A percentile compares a stretch with the other conserved stretches of the same genome.
phyloP scores from a whole-genome alignment of 2,797 vertebrate species.

The Coracias cyanogaster region DNA sequence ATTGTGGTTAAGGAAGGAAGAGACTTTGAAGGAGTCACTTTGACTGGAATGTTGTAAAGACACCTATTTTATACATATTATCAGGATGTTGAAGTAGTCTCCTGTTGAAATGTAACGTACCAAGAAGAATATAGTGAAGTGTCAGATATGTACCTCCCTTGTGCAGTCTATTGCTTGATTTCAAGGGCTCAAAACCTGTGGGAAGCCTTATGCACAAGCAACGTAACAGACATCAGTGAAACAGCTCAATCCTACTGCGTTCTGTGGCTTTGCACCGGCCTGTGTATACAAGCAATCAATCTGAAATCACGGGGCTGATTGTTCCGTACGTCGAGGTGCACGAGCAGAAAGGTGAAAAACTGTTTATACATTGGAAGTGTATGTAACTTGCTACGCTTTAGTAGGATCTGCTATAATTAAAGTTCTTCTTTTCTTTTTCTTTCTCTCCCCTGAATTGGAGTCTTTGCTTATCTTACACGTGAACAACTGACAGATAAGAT shows the following conservation, averaged over 20 bases:
- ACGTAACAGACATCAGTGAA: not conserved
- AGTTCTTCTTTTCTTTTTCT: not conserved
- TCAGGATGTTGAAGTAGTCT: not conserved
- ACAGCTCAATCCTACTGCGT: accelerated
- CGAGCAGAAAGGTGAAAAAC: not conserved
- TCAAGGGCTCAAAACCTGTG: not conserved
- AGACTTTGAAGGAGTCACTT: not conserved
- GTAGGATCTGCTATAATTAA: not conserved
- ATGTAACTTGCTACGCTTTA: not conserved
- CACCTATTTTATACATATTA: not conserved
- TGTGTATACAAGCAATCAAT: not conserved
- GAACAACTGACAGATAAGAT: not conserved
- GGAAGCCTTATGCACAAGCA: not conserved
- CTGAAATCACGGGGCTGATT: not conserved
- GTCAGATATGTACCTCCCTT: not conserved
- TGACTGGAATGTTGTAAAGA: not conserved
- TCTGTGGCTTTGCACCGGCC: not conserved
- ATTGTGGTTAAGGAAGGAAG: not conserved
- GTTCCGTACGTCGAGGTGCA: not conserved
- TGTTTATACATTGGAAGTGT: not conserved
- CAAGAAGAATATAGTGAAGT: not conserved
- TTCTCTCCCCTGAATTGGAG: not conserved
- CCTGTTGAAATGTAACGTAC: not conserved
- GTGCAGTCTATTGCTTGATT: not conserved
- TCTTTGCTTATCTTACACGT: not conserved